Evolutionary conservation across 2,797 vertebrate species (phyloP).

Genomic region (Cynodonichthys magdalenae): DNA sequence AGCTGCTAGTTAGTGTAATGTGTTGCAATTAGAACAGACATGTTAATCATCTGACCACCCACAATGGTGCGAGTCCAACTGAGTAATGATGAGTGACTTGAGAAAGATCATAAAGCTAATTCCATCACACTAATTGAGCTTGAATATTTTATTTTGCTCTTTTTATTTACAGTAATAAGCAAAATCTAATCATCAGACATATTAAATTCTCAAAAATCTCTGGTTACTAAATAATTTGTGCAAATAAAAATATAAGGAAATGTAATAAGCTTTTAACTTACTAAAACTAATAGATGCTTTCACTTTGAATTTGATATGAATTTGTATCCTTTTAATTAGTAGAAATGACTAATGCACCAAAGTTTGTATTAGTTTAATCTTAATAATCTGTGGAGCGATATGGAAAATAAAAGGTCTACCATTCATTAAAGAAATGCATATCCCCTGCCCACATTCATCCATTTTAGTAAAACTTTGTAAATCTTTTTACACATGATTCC

Average conservation of each 20-base stretch:
- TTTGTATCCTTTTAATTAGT: background rate
- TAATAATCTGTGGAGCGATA: background rate
- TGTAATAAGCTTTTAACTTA: too few relatives aligned
- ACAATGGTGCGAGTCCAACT: background rate
- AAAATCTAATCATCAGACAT: background rate
- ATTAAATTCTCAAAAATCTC: too few relatives aligned
- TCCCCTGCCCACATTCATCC: too few relatives aligned
- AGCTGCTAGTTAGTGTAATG: conserved; percentile 3
- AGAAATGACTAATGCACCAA: background rate
- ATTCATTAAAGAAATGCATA: too few relatives aligned
- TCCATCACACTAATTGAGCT: background rate
- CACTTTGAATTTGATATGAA: background rate
- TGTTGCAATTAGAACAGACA: background rate
- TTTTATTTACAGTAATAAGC: background rate
- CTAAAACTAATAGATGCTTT: too few relatives aligned
- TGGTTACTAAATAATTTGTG: too few relatives aligned
- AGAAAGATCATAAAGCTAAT: background rate
- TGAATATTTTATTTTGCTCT: background rate
- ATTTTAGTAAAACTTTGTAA: too few relatives aligned
- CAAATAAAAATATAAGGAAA: background rate
- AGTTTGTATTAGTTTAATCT: background rate
- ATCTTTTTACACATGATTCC: too few relatives aligned
- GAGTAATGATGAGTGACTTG: conserved; percentile 2
- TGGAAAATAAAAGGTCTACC: too few relatives aligned
- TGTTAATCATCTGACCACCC: background rate